Conservation (phyloP, 2,797 vertebrate species). For the Mus caroli region DNA sequence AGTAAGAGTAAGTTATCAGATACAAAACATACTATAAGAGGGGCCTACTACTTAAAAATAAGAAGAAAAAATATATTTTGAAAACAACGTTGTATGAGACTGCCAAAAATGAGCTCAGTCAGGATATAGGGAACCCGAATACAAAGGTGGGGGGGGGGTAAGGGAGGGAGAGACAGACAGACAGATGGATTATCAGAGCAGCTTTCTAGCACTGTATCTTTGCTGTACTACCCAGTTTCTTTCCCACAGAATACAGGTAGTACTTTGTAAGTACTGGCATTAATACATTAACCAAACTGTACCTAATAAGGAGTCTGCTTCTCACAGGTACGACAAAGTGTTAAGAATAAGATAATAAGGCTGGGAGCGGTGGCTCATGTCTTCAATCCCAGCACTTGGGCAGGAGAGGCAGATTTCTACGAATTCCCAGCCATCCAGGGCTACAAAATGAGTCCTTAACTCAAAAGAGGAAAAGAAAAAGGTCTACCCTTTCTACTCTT, state of each 20-base stretch:
- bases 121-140: background rate
- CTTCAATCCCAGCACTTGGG: background rate
- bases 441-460: background rate
- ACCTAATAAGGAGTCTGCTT: background rate
- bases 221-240: background rate
- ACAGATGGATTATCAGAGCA: background rate
- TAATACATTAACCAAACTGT: background rate
- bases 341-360: background rate
- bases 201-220: background rate
- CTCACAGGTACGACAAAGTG: background rate
- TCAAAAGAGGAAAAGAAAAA: background rate
- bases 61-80: background rate
- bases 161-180: too few relatives aligned
- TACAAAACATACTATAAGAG: background rate
- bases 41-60: background rate
- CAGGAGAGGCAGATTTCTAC: background rate
- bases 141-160: accelerated
- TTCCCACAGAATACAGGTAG: background rate
- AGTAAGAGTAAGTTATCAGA: background rate
- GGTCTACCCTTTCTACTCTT: background rate
- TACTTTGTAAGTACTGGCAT: background rate
- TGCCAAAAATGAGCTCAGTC: background rate
- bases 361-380: background rate
- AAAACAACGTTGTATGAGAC: background rate
- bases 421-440: background rate